phyloP scores from a whole-genome alignment of 2,888 invertebrate genomes.

The Malthinus flaveolus region DNA sequence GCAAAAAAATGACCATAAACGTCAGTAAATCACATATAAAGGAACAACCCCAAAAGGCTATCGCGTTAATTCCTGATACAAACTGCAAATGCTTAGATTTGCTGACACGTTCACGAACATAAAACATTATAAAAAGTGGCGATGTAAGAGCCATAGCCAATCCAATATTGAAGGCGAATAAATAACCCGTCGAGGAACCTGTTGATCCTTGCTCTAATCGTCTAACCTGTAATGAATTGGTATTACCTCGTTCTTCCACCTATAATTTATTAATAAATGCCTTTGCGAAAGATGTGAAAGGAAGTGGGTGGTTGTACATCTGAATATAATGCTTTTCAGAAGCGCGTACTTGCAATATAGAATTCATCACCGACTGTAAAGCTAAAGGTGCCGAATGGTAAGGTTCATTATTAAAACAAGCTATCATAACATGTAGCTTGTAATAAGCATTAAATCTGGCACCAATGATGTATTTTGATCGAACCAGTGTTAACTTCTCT shows the following conservation, averaged over 20 bases:
- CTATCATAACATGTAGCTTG: constrained; percentile 66
- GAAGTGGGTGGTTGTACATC: constrained; percentile 71
- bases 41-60: constrained; percentile 70
- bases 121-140: too few relatives aligned
- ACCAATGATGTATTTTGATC: constrained; percentile 58
- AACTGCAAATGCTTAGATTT: constrained; percentile 73
- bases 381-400: too few relatives aligned
- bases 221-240: constrained; percentile 29
- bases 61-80: constrained; percentile 70
- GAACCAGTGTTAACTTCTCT: constrained; percentile 41
- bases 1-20: too few relatives aligned
- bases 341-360: constrained; percentile 52
- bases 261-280: too few relatives aligned
- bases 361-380: constrained; percentile 60
- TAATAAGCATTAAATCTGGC: constrained; percentile 62
- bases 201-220: constrained; percentile 42
- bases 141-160: constrained; percentile 75
- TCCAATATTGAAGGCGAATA: constrained; percentile 68
- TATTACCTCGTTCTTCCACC: too few relatives aligned
- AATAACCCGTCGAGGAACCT: constrained; percentile 58
- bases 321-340: constrained; percentile 41
- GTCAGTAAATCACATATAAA: too few relatives aligned
- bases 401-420: too few relatives aligned
- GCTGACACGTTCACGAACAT: constrained; percentile 68
- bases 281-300: constrained; percentile 62